Conservation (phyloP, 2,113 vertebrate genomes). For the Cochlearius cochlearius region DNA sequence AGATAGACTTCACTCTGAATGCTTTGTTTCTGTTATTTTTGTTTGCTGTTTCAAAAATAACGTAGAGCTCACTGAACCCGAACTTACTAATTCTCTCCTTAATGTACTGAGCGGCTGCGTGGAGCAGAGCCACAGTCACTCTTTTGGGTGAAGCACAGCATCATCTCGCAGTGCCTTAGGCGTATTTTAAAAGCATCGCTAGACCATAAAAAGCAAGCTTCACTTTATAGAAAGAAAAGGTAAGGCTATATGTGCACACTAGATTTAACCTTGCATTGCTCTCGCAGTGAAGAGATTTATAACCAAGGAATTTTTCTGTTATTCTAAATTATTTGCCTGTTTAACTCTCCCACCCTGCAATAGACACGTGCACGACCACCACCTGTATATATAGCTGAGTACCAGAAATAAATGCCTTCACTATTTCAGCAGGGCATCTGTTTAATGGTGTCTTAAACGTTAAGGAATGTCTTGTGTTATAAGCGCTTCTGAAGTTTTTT, state of each 20-base stretch:
- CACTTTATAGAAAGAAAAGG: conserved; percentile 24
- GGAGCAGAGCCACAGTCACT: conserved; percentile 46
- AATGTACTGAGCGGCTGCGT: conserved; percentile 12
- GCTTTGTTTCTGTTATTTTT: neutral
- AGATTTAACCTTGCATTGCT: neutral
- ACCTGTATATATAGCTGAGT: neutral
- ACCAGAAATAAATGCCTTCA: neutral
- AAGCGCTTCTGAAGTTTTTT: neutral
- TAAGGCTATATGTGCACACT: neutral
- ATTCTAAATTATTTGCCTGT: neutral
- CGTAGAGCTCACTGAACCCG: neutral
- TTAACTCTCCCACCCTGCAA: neutral
- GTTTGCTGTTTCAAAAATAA: neutral
- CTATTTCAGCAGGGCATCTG: neutral
- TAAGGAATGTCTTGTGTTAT: neutral
- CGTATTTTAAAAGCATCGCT: conserved; percentile 40
- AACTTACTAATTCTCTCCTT: conserved; percentile 57
- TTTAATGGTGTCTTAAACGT: neutral
- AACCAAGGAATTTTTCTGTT: neutral
- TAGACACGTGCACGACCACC: too few relatives aligned
- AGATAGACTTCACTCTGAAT: neutral
- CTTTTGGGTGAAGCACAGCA: conserved; percentile 29
- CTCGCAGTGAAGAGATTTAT: neutral
- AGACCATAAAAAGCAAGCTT: neutral
- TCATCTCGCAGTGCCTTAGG: conserved; percentile 33